Conservation (phyloP, 2,797 vertebrate species). For the Helicolenus hilgendorfi region DNA sequence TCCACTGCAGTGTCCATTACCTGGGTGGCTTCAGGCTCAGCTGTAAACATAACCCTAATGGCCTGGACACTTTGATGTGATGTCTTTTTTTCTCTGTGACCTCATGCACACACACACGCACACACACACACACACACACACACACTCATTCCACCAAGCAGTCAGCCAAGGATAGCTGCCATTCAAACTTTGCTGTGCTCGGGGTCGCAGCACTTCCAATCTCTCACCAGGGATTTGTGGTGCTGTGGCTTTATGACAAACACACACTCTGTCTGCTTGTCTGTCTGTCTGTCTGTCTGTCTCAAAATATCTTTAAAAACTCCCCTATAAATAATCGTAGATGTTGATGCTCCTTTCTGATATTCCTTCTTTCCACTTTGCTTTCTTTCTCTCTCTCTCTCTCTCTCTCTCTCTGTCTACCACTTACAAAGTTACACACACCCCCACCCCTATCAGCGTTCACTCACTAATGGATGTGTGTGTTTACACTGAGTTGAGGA, state of each 20-base stretch:
- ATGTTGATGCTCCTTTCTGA: not conserved
- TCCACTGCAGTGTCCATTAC: conserved; percentile 40
- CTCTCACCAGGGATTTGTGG: conserved; percentile 59
- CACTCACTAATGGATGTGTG: conserved; percentile 68
- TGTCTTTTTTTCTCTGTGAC: conserved; percentile 56
- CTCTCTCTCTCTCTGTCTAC: not conserved
- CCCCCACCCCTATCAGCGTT: conserved; percentile 40
- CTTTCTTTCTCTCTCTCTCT: conserved; percentile 2
- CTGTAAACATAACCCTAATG: conserved; percentile 65
- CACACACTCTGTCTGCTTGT: conserved; percentile 31
- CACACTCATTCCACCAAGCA: conserved; percentile 24
- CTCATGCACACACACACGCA: conserved; percentile 13
- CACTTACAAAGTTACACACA: conserved; percentile 29
- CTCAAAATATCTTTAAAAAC: not conserved
- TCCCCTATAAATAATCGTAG: not conserved
- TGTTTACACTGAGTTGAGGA: conserved; percentile 70
- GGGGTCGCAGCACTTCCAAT: conserved; percentile 34
- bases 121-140: not conserved
- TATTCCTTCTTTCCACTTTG: not conserved
- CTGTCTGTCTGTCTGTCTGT: conserved; percentile 18
- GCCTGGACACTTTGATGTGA: conserved; percentile 55
- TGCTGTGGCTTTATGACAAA: conserved; percentile 44
- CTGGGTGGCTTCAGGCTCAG: conserved; percentile 57
- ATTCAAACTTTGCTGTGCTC: conserved; percentile 53
- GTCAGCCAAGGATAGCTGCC: conserved; percentile 51